Evolutionary conservation across 1,140 invertebrate genomes (phyloP).

Genomic region (fruit fly (Drosophila melanogaster)): Release_6_plus_ISO1_MT NC_004354.4:12533001-12533500

Average conservation of each 20-base stretch:
- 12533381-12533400: slow-evolving; percentile 7
- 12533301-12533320: slow-evolving; percentile 73
- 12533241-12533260: not conserved
- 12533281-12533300: slow-evolving; percentile 68
- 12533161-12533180: slow-evolving; percentile 1
- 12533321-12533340: slow-evolving; percentile 68
- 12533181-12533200: slow-evolving; percentile 66
- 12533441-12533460: not conserved
- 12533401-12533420: not conserved
- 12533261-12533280: not conserved
- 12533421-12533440: not conserved
- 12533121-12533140: not conserved
- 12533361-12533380: slow-evolving; percentile 51
- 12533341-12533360: slow-evolving; percentile 31
- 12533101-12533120: not conserved
- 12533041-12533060: not conserved
- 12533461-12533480: slow-evolving; percentile 2
- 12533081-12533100: slow-evolving; percentile 15
- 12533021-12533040: not conserved
- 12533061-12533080: slow-evolving; percentile 64
- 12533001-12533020: slow-evolving; percentile 29
- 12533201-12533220: slow-evolving; percentile 22
- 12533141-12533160: slow-evolving; percentile 64
- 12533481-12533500: slow-evolving; percentile 66
- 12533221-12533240: not conserved